phyloP scores from a whole-genome alignment of 2,113 vertebrate species.

The Eptesicus fuscus region DNA sequence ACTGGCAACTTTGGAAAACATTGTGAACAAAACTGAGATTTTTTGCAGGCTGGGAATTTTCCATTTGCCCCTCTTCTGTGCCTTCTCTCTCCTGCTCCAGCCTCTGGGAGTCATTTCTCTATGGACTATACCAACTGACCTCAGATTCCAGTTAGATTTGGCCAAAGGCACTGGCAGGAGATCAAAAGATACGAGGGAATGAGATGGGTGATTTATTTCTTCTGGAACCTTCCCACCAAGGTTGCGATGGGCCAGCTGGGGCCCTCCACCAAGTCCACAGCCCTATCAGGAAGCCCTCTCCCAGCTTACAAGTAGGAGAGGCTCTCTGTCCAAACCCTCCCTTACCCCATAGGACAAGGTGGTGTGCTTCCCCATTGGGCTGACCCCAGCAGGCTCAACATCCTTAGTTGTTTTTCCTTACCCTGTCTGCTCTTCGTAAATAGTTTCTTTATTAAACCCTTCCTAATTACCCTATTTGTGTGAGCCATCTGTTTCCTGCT shows the following conservation, averaged over 20 bases:
- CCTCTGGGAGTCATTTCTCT: neutral
- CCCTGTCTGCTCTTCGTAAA: constrained; percentile 40
- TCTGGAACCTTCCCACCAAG: neutral
- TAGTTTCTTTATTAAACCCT: constrained; percentile 69
- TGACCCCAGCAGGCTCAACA: neutral
- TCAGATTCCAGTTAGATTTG: neutral
- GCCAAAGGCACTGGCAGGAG: neutral
- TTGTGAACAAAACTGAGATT: neutral
- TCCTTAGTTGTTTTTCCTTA: constrained; percentile 27
- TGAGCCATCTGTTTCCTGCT: constrained; percentile 68
- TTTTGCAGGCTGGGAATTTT: neutral
- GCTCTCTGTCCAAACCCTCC: neutral
- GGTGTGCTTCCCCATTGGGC: neutral
- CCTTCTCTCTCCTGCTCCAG: neutral
- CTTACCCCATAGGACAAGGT: neutral
- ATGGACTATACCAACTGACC: neutral
- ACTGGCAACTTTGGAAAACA: neutral
- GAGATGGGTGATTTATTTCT: neutral
- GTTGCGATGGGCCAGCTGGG: neutral
- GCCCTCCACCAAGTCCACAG: neutral
- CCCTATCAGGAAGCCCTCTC: neutral
- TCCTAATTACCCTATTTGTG: constrained; percentile 64
- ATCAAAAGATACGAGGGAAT: neutral
- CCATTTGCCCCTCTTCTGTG: neutral
- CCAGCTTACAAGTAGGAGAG: neutral